These are phyloP conservation scores for Alca torda DNA, from an alignment of 2,797 vertebrate species.

Conservation along the genomic window DNA sequence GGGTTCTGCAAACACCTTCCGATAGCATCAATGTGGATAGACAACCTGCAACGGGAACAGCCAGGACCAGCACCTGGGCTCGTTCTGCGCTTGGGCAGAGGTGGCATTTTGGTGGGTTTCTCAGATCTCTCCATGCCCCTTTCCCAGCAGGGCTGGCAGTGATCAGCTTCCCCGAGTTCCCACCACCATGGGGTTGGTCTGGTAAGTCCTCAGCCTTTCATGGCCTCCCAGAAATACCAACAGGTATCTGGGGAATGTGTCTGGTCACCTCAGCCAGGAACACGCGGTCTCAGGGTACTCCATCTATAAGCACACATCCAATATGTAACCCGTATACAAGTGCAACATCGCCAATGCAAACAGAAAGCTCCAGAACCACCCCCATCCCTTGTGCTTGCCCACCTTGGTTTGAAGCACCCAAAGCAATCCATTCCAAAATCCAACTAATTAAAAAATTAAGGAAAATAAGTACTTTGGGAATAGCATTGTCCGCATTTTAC, in stretches of 20 bases:
- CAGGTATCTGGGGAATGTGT: not conserved
- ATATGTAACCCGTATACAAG: not conserved
- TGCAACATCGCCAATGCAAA: not conserved
- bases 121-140: not conserved
- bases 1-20: not conserved
- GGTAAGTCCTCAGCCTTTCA: not conserved
- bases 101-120: not conserved
- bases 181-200: fast-evolving
- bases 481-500: not conserved
- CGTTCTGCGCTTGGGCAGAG: not conserved
- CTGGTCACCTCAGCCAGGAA: not conserved
- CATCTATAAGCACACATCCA: not conserved
- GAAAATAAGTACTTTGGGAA: not conserved
- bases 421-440: not conserved
- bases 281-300: fast-evolving
- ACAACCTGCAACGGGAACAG: fast-evolving
- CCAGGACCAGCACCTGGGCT: not conserved
- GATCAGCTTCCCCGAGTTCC: not conserved
- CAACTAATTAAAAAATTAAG: not conserved
- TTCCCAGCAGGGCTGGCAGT: not conserved
- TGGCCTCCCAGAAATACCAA: not conserved
- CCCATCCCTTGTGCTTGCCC: not conserved
- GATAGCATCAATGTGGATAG: not conserved
- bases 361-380: not conserved
- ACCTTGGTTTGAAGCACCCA: not conserved